Conservation (phyloP, 2,888 invertebrate genomes). For the Archaeoteleia sp. region DNA sequence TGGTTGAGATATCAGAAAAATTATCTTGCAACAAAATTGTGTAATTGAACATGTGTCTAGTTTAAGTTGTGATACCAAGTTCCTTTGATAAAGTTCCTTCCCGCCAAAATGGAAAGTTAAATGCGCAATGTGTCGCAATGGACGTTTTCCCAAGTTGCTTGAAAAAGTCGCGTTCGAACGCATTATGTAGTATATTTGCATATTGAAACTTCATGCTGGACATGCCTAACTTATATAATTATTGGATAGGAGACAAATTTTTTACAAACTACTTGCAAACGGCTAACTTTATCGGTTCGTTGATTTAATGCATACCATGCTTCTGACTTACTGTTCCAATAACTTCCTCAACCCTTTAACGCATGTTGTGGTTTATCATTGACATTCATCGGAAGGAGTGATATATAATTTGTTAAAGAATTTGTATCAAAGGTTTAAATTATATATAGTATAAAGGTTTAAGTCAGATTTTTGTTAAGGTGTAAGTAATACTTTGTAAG, state of each 20-base stretch:
- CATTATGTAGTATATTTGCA: constrained; percentile 35
- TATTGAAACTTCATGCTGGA: constrained; percentile 20
- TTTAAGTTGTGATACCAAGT: too few species aligned
- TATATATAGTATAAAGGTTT: too few species aligned
- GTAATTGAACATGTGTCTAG: too few species aligned
- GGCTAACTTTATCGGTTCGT: constrained; percentile 36
- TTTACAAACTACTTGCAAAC: constrained; percentile 11
- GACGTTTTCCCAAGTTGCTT: constrained; percentile 28
- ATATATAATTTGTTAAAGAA: too few species aligned
- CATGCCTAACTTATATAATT: constrained; percentile 39
- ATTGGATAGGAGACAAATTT: constrained; percentile 23
- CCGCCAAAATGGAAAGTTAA: too few species aligned
- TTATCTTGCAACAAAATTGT: too few species aligned
- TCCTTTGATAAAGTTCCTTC: too few species aligned
- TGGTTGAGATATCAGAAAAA: too few species aligned
- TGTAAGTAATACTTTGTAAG: too few species aligned
- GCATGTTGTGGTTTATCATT: neutral
- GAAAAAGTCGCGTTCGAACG: constrained; percentile 4
- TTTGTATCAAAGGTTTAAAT: too few species aligned
- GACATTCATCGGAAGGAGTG: too few species aligned
- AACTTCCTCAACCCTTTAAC: constrained; percentile 25
- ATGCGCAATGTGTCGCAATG: constrained; percentile 36
- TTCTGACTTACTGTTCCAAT: constrained; percentile 19
- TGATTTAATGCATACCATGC: constrained; percentile 10
- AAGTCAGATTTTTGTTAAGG: too few species aligned